phyloP scores from a whole-genome alignment of 37 sponge, comb jelly and placozoan species.

The Theonella swinhoei region DNA sequence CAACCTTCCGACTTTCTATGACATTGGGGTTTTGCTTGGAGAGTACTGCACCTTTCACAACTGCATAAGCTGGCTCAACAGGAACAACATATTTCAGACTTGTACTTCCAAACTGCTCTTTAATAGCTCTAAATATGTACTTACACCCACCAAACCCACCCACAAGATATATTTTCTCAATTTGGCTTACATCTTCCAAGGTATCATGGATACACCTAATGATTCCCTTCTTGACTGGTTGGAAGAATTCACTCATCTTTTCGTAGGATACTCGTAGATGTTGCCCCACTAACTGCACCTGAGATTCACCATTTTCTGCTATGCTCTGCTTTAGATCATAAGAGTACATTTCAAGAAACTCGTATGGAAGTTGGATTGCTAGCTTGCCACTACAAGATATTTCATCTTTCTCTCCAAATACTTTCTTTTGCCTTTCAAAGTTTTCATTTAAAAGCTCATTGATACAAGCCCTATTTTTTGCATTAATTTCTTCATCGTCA shows the following conservation, averaged over 20 bases:
- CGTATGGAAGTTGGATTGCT: not conserved
- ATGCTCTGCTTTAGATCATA: not conserved
- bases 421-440: constrained; percentile 34
- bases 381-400: not conserved
- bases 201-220: not conserved
- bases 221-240: constrained; percentile 8
- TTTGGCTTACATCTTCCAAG: not conserved
- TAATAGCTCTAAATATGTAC: not conserved
- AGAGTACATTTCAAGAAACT: not conserved
- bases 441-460: constrained; percentile 8
- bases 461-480: constrained; percentile 5
- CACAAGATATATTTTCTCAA: not conserved
- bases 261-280: not conserved
- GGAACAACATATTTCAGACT: not conserved
- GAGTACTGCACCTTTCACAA: constrained; percentile 34
- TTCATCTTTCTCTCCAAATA: constrained; percentile 12
- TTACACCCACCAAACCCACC: not conserved
- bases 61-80: constrained; percentile 2
- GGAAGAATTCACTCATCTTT: constrained; percentile 19
- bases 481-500: not conserved
- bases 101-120: not conserved
- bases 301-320: not conserved
- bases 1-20: constrained; percentile 8
- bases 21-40: constrained; percentile 16
- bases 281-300: not conserved